phyloP scores from a whole-genome alignment of 2,888 invertebrate species.

The Dryococelus australis region DNA sequence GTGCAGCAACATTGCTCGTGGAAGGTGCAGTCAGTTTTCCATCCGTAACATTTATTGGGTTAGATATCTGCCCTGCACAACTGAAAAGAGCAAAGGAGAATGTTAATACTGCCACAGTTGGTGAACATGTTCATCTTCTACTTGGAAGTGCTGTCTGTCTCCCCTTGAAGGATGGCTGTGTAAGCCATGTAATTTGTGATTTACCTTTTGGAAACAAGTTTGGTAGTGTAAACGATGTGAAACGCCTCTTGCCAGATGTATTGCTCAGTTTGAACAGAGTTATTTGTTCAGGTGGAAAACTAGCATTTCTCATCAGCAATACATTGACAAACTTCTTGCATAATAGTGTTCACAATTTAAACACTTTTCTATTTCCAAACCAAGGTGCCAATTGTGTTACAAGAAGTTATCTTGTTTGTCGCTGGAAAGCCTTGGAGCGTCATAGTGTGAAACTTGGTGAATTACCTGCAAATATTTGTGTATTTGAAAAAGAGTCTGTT shows the following conservation, averaged over 20 bases:
- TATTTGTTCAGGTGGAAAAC: conserved; percentile 12
- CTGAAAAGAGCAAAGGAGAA: conserved; percentile 31
- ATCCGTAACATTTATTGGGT: conserved; percentile 23
- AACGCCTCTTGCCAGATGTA: conserved; percentile 22
- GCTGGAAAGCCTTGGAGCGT: conserved; percentile 13
- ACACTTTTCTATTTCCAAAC: neutral
- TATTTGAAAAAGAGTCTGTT: conserved; percentile 27
- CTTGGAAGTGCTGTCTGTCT: conserved; percentile 2
- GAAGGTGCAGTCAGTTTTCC: conserved; percentile 32
- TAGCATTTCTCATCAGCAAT: conserved; percentile 28
- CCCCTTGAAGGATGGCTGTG: conserved; percentile 32
- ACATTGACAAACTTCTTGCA: neutral
- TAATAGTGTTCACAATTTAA: neutral
- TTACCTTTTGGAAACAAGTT: conserved; percentile 32
- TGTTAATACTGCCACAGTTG: neutral
- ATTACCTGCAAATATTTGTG: conserved; percentile 27
- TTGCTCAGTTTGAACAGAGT: conserved; percentile 30
- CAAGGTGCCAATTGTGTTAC: neutral
- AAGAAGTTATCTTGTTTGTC: neutral
- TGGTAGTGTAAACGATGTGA: conserved; percentile 24
- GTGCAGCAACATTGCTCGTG: conserved; percentile 31
- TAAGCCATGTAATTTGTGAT: conserved; percentile 27
- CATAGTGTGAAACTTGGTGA: conserved; percentile 32
- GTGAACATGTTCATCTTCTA: conserved; percentile 11
- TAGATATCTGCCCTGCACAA: conserved; percentile 24